Conservation (phyloP, 1,140 invertebrate genomes). For the Saccostrea echinata region DNA sequence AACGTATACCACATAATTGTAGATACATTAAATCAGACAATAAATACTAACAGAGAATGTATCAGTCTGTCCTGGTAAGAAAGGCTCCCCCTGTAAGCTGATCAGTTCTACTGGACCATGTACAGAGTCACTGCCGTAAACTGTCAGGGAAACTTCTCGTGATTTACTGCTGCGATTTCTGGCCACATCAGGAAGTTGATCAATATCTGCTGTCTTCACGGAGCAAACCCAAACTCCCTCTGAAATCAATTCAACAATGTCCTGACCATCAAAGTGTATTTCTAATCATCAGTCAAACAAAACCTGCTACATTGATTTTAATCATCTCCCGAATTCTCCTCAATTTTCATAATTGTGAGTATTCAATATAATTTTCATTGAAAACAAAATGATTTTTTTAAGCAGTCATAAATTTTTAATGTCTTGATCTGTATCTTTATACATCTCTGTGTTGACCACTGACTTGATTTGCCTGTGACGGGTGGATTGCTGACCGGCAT, state of each 20-base stretch:
- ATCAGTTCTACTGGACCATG: constrained; percentile 61
- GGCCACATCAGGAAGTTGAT: constrained; percentile 56
- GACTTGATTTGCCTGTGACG: constrained; percentile 58
- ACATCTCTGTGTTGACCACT: neutral
- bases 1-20: no score
- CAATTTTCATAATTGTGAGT: no score
- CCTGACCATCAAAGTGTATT: no score
- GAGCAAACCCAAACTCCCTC: constrained; percentile 64
- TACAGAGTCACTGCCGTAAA: constrained; percentile 62
- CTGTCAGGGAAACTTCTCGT: constrained; percentile 61
- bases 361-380: no score
- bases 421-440: no score
- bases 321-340: no score
- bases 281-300: no score
- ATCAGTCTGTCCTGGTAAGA: constrained; percentile 63
- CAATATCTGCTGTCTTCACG: constrained; percentile 63
- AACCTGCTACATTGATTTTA: no score
- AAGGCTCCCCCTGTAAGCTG: constrained; percentile 48
- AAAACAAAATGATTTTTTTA: no score
- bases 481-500: constrained; percentile 56
- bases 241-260: constrained; percentile 36
- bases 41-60: constrained; percentile 51
- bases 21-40: neutral
- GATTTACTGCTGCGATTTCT: constrained; percentile 49
- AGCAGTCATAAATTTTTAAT: no score